phyloP scores from a whole-genome alignment of 2,888 invertebrate genomes.

The Oxytorus armatus region DNA sequence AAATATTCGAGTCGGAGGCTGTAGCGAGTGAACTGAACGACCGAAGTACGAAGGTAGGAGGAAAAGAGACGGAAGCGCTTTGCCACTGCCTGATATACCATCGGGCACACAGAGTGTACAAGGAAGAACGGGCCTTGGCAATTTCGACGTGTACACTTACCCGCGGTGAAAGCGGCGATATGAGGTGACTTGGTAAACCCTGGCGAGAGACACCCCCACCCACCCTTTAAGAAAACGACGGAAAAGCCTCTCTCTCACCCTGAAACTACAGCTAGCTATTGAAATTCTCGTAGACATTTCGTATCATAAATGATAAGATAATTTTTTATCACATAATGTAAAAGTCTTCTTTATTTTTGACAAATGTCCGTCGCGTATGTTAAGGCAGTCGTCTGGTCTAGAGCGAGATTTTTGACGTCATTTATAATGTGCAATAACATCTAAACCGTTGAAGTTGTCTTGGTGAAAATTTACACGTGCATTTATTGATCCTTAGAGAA shows the following conservation, averaged over 20 bases:
- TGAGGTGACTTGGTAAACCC: constrained; percentile 67
- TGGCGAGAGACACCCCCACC: constrained; percentile 41
- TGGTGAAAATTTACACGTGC: no score
- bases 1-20: constrained; percentile 56
- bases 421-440: no score
- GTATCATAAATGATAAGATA: constrained; percentile 11
- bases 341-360: constrained; percentile 1
- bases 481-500: no score
- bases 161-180: constrained; percentile 63
- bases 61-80: constrained; percentile 52
- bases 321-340: constrained; percentile 11
- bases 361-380: background rate
- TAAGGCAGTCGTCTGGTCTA: no score
- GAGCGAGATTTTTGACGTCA: no score
- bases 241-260: constrained; percentile 29
- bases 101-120: constrained; percentile 32
- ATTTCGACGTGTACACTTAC: constrained; percentile 66
- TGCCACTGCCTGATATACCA: constrained; percentile 36
- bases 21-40: constrained; percentile 45
- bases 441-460: no score
- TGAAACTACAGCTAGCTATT: constrained; percentile 37
- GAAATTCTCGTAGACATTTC: constrained; percentile 38
- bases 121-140: constrained; percentile 57
- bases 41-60: constrained; percentile 36
- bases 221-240: constrained; percentile 12